A percentile compares a stretch with the other conserved stretches of the same genome.
Evolutionary conservation across 2,888 invertebrate species (phyloP).

Genomic region (Ptycholaimellus sp.): DNA sequence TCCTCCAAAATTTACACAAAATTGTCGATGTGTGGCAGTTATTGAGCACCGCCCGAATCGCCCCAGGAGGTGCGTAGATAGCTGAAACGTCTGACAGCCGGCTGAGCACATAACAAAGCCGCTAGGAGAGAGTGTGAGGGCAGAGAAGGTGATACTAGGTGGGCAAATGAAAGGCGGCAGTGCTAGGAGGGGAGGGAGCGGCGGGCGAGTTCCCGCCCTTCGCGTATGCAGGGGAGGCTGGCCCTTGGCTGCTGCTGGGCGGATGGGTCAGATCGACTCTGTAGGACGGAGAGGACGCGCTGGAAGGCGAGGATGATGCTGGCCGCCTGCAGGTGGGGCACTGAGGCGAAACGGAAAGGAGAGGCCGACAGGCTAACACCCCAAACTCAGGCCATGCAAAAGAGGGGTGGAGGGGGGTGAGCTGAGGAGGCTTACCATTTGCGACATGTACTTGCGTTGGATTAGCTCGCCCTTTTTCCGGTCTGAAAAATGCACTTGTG

Average conservation of each 20-base stretch:
- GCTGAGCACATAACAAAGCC: no score
- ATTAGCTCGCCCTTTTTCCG: slow-evolving; percentile 85
- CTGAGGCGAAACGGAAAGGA: slow-evolving; percentile 1
- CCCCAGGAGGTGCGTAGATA: no score
- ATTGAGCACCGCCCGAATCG: no score
- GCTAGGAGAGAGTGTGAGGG: no score
- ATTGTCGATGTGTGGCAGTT: no score
- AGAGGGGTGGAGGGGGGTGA: no score
- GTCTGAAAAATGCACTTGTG: slow-evolving; percentile 54
- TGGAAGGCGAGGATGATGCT: slow-evolving; percentile 49
- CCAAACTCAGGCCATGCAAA: slow-evolving; percentile 6
- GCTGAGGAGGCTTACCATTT: slow-evolving; percentile 55
- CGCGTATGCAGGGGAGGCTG: no score
- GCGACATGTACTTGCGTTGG: slow-evolving; percentile 85
- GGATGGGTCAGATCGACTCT: no score
- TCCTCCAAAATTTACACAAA: no score
- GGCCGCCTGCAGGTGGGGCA: slow-evolving; percentile 39
- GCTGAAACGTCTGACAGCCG: no score
- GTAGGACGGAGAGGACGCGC: slow-evolving; percentile 53
- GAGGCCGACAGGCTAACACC: not conserved
- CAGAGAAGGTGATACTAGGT: not conserved
- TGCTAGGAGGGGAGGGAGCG: not conserved
- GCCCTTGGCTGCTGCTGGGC: no score
- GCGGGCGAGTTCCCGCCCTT: no score
- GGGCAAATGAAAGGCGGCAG: not conserved